phyloP scores from a whole-genome alignment of 2,888 invertebrate species.

The Tenthredo livida region DNA sequence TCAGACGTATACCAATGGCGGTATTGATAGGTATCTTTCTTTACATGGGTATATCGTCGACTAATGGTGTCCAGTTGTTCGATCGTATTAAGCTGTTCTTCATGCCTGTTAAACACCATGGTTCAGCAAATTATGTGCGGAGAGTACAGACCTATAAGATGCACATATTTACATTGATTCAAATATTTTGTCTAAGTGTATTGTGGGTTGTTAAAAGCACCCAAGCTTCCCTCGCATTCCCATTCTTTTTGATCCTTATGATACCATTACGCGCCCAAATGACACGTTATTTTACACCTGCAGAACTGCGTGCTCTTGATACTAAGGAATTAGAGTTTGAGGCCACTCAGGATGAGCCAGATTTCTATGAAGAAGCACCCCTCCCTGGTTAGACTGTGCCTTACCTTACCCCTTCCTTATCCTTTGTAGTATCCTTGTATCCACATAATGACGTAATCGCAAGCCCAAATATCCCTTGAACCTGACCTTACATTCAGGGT shows the following conservation, averaged over 20 bases:
- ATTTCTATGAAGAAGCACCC: slow-evolving; percentile 96
- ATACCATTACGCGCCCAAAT: slow-evolving; percentile 91
- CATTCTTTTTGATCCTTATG: slow-evolving; percentile 95
- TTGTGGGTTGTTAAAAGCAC: slow-evolving; percentile 96
- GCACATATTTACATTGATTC: slow-evolving; percentile 94
- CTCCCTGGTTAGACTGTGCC: slow-evolving; percentile 84
- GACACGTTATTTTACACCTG: slow-evolving; percentile 86
- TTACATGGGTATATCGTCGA: slow-evolving; percentile 97
- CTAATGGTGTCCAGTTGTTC: slow-evolving; percentile 96
- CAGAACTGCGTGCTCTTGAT: slow-evolving; percentile 93
- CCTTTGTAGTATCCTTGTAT: slow-evolving; percentile 29
- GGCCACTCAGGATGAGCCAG: slow-evolving; percentile 91
- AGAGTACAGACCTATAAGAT: slow-evolving; percentile 94
- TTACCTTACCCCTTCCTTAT: slow-evolving; percentile 33
- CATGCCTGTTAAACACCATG: slow-evolving; percentile 98
- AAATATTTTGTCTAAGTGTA: slow-evolving; percentile 87
- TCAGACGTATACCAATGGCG: slow-evolving; percentile 95
- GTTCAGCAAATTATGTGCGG: slow-evolving; percentile 92
- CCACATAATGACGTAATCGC: background rate
- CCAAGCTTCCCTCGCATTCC: slow-evolving; percentile 92
- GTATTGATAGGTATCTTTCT: slow-evolving; percentile 98
- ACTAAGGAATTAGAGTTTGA: slow-evolving; percentile 90
- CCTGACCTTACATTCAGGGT: slow-evolving; percentile 52
- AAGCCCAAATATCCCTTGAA: slow-evolving; percentile 7
- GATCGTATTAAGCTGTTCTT: slow-evolving; percentile 93